Evolutionary conservation across 2,113 vertebrate genomes (phyloP), one percentile per base, ranked within the genome.

Genomic region (Neogobius melanostomus): DNA sequence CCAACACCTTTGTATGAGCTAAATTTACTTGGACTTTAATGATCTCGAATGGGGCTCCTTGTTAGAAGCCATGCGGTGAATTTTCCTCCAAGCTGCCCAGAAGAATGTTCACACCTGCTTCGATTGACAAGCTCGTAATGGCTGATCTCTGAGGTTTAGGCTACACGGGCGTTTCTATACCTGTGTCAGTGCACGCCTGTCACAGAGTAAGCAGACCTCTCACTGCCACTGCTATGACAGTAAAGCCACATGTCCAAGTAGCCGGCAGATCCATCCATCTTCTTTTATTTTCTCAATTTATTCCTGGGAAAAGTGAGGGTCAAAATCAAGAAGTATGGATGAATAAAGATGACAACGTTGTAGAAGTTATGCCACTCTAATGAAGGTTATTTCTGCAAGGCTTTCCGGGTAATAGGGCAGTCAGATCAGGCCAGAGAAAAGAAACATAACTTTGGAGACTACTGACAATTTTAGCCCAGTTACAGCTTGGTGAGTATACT

Each of bases 51-150:
- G 70, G 74, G 48, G 69, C 77, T 71, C 76, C 81, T 81, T 77
- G 78, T 90, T 80, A 72, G 64, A 71, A 84, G 62, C 78, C 71
- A 74, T 70, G 42, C 65, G 69, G 75, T 75, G 72, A 83, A 74
- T 87, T 66, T 68, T 76, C 79, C 75, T 82, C 76, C 76, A 45
- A 70, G 69, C 67, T 80, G 72, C 84, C 82, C 68, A 76, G 68
- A 85, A 86, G 72, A 74, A 79, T 79, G 77, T 76, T 83, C 81
- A 69, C 57, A 49, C 79, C 74, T 16, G 64, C 85, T 65, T 56
- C 77, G 76, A 85, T 82, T 90, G 91, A 91, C 92, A 90, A 73
- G 69, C 86, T 83, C 80, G 84, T 92, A 90, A 91, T 91, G 89
- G 81, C 76, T 81, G 83, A 83, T 89, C 84, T 90, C 85, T 81